Conservation (phyloP, 2,888 invertebrate genomes). For the Lapara coniferarum region DNA sequence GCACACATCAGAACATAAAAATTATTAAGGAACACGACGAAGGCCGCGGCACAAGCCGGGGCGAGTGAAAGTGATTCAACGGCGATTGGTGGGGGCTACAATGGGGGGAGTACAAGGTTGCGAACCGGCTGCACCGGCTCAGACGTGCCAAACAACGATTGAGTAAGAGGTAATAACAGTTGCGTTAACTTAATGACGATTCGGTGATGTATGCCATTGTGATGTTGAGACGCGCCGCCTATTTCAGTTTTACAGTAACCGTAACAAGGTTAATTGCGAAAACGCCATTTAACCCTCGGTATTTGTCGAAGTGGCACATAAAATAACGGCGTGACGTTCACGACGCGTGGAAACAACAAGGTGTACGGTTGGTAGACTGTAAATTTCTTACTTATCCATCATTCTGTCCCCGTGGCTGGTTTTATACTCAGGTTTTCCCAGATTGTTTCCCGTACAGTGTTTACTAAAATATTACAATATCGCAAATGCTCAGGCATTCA, state of each 20-base stretch:
- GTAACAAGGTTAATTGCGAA: conserved; percentile 26
- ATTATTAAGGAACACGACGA: conserved; percentile 39
- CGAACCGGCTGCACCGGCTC: conserved; percentile 70
- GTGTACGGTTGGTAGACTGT: neutral
- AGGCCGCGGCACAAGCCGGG: conserved; percentile 57
- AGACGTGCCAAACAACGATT: conserved; percentile 75
- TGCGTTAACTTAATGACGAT: conserved; percentile 69
- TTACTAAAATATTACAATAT: too few species aligned
- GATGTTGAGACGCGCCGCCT: conserved; percentile 21
- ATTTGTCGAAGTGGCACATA: neutral
- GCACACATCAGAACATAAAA: conserved; percentile 24
- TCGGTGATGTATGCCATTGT: conserved; percentile 67
- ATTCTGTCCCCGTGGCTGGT: too few species aligned
- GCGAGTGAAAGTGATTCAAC: conserved; percentile 72
- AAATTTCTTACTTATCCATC: too few species aligned
- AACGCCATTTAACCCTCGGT: neutral
- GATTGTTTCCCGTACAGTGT: too few species aligned
- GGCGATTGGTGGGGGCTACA: conserved; percentile 46
- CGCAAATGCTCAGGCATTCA: too few species aligned
- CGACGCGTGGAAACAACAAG: neutral
- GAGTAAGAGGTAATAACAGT: conserved; percentile 76
- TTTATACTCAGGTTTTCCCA: too few species aligned
- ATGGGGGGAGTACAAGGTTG: conserved; percentile 68
- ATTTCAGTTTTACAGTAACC: conserved; percentile 15
- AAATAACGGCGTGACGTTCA: neutral